Percentiles rank a stretch among this genome's conserved stretches.
These are phyloP conservation scores for Eupelmus urozonus DNA, from an alignment of 2,888 invertebrate genomes.

Conservation along the genomic window DNA sequence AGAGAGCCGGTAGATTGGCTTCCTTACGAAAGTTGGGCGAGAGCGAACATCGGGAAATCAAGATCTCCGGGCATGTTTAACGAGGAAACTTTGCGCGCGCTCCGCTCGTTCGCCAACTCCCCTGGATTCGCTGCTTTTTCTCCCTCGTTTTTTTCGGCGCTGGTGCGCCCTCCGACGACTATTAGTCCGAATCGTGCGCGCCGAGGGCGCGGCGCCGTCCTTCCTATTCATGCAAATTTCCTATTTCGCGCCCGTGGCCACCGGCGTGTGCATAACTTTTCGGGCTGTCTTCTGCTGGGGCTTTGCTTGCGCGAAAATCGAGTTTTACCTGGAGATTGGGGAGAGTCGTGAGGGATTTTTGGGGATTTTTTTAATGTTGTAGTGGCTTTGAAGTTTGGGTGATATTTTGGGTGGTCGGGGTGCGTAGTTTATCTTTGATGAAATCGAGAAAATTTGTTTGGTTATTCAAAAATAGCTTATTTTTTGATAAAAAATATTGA, in stretches of 20 bases:
- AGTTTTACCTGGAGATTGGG: no score
- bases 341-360: no score
- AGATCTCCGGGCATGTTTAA: conserved; percentile 65
- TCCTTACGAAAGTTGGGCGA: conserved; percentile 50
- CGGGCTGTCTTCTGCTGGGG: not conserved
- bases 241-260: conserved; percentile 13
- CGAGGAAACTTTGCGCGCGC: conserved; percentile 63
- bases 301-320: no score
- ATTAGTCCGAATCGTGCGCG: conserved; percentile 34
- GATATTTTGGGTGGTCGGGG: no score
- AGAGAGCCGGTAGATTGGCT: conserved; percentile 49
- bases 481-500: no score
- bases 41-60: conserved; percentile 58
- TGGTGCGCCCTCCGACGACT: conserved; percentile 10
- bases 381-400: no score
- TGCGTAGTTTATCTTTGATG: no score
- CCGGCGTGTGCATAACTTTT: conserved; percentile 11
- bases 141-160: not conserved
- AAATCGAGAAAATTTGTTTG: no score
- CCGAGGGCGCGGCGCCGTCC: not conserved
- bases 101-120: not conserved
- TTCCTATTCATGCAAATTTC: conserved; percentile 34
- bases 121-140: conserved; percentile 4
- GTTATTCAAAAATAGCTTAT: no score
- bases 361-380: no score